These are phyloP conservation scores for Erpobdella octoculata DNA, from an alignment of 2,888 invertebrate genomes.

Conservation along the genomic window DNA sequence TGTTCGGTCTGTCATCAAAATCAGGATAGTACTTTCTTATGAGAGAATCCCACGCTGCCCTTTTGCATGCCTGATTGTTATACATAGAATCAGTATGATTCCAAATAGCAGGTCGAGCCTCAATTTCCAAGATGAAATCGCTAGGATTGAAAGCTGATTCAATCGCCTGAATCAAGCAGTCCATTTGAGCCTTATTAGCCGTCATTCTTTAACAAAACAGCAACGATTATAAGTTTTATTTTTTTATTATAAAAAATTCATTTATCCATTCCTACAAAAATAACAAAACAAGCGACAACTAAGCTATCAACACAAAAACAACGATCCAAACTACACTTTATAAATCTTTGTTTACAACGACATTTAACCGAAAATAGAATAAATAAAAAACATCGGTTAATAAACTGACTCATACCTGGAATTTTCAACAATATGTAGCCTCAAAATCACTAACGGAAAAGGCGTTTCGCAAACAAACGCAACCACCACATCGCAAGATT, in stretches of 20 bases:
- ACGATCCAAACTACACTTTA: neutral
- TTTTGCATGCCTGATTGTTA: constrained; percentile 22
- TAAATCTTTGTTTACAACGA: constrained; percentile 3
- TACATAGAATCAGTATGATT: constrained; percentile 17
- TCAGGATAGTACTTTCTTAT: constrained; percentile 19
- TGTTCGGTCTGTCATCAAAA: neutral
- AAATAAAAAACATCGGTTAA: neutral
- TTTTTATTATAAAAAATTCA: neutral
- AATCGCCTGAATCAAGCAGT: constrained; percentile 7
- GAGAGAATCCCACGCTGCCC: constrained; percentile 18
- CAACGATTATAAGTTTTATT: neutral
- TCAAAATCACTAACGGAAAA: too few relatives aligned
- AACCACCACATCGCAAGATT: too few relatives aligned
- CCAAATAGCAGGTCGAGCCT: constrained; percentile 19
- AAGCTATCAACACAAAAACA: neutral
- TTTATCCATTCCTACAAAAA: too few relatives aligned
- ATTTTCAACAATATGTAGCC: too few relatives aligned
- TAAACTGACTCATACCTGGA: neutral
- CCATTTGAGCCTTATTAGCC: constrained; percentile 15
- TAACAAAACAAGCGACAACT: too few relatives aligned
- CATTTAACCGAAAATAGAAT: neutral
- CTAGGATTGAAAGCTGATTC: constrained; percentile 10
- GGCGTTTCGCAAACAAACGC: too few relatives aligned
- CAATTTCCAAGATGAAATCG: constrained; percentile 17
- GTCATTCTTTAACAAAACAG: constrained; percentile 5